Base-by-base conservation (phyloP, 2,888 invertebrate species). In the Agapostemon virescens region DNA sequence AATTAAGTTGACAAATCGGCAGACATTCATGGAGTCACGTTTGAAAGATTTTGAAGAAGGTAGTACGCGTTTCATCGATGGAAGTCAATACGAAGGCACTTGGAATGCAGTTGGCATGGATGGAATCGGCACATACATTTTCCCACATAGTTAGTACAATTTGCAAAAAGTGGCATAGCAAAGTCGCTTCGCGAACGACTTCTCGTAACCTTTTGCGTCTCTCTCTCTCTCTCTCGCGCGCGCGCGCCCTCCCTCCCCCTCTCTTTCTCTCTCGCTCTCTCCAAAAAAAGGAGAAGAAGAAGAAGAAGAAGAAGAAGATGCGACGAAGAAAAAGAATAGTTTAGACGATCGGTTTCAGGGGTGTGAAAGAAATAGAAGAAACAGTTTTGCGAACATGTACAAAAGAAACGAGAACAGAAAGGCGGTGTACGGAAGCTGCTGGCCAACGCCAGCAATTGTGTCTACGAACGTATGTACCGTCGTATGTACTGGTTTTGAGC, bases 91-190 rank as follows among this genome's bases (percentile, higher is more conserved):
- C 85, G 91, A 93, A 58, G 96, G 96, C 66, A 93, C 94, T 13
- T 95, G 95, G 95, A 93, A 95, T 87, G 90, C 93, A 1, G 88
- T 94, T 0, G 95, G 95, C 52, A 95, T 95, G 94, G 93, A 94
- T 40, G 95, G 95, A 36, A 90, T 90, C 69, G 96, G 96, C 45
- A 91, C 90, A 61, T 96, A 95, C 90, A 93, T 91, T 0, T 94
- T 94, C 89, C 94, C 95, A 3, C 94, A 95, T 89, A 95, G 95
- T 94, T 91, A 90, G 87, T 88, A 79, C 20, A 61, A 67, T 64
- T 64, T 36, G 26, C 45, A 33, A 13, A 20, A 63, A 33, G 9
- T 71, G 23, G 15, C 15, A 42, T 36, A 17, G 13, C 58, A 68
- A 61, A 30, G 20, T 61, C 33, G 33, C 11, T 17, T 30, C 11